Base-by-base conservation (phyloP, 1,140 invertebrate genomes). In the Harpegnathos saltator region DNA sequence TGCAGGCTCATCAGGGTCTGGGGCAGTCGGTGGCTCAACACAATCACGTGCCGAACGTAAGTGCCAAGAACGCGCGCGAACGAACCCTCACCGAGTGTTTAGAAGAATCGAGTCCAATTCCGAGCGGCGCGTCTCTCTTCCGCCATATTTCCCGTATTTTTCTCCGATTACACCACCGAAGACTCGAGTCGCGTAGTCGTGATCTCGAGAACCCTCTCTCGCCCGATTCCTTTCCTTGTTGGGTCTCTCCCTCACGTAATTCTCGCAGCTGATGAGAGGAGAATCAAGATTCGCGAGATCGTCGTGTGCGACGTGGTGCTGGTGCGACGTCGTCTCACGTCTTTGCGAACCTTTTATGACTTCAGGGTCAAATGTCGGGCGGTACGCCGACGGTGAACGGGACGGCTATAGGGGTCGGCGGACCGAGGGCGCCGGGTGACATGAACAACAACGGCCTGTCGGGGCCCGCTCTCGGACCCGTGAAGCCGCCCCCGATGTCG, bases 361-460 rank as follows among this genome's bases (percentile, higher is more conserved):
- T 93, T 24, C 90, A 94, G 94, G 93, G 93, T 85, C 93, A 94
- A 84, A 93, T 94, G 92, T 90, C 94, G 48, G 91, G 90, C 38
- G 90, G 90, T 24, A 86, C 90, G 15, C 91, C 93, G 22, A 92
- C 91, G 22, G 90, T 94, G 54, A 94, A 94, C 86, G 94, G 94
- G 1, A 93, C 90, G 72, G 83, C 85, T 19, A 91, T 93, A 59
- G 90, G 90, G 9, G 90, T 93, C 5, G 92, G 92, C 19, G 93
- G 92, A 9, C 90, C 92, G 71, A 84, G 93, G 22, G 92, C 93
- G 14, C 94, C 94, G 5, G 94, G 93, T 3, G 94, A 94, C 69
- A 94, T 94, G 93, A 94, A 94, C 87, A 94, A 94, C 85, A 94
- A 94, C 68, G 94, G 94, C 14, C 85, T 94, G 1, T 94, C 94